Evolutionary conservation across 2,888 invertebrate species (phyloP).

Genomic region (Eupithecia abbreviata): DNA sequence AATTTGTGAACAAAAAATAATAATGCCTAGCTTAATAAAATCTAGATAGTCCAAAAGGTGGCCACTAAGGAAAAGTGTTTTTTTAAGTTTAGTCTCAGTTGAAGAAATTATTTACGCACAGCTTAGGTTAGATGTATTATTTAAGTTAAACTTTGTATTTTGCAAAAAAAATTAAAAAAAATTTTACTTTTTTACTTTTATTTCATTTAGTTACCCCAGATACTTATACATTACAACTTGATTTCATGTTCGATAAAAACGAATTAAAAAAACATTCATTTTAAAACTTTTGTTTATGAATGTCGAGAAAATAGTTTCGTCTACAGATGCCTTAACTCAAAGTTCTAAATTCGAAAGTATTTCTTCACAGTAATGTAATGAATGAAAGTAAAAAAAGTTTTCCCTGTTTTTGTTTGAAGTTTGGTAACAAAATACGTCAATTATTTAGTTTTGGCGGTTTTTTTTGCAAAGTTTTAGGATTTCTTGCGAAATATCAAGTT

Average conservation of each 20-base stretch:
- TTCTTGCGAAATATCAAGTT: slow-evolving; percentile 14
- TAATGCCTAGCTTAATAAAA: neutral
- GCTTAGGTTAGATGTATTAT: no score
- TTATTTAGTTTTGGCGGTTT: slow-evolving; percentile 47
- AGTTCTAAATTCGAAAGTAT: slow-evolving; percentile 27
- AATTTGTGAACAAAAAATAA: neutral
- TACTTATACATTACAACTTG: no score
- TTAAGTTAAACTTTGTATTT: no score
- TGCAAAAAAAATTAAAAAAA: no score
- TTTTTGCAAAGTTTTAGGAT: neutral
- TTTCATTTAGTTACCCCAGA: no score
- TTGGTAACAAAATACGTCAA: slow-evolving; percentile 58
- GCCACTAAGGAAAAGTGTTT: no score
- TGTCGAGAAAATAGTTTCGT: neutral
- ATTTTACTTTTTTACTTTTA: no score
- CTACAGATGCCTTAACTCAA: slow-evolving; percentile 12
- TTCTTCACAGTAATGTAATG: slow-evolving; percentile 31
- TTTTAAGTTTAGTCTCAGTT: no score
- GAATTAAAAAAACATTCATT: no score
- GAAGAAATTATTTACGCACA: no score
- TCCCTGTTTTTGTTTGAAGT: slow-evolving; percentile 14
- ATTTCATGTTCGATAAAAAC: neutral
- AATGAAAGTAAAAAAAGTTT: slow-evolving; percentile 25
- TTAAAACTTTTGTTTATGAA: neutral
- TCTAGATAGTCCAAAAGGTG: neutral